Base-by-base conservation (phyloP, 1,140 invertebrate genomes). In the Tetragonula clypearis region DNA sequence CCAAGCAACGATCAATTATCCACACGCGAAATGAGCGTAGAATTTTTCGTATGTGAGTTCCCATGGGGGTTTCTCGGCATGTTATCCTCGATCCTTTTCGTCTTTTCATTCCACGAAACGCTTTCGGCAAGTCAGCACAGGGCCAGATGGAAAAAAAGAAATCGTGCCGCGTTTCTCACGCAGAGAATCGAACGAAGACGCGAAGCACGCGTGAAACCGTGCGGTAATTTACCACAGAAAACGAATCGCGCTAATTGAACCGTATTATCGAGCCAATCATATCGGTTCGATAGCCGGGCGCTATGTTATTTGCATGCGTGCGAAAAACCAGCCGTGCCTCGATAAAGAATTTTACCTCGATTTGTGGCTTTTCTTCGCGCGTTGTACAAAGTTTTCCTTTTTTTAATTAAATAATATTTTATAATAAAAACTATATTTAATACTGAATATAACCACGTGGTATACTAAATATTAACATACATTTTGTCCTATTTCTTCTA, bases 131-230 rank as follows among this genome's bases (percentile, higher is more conserved):
- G 30, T 49, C 55, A 58, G 56, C 65, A 60, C 35, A 11, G n/a
- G n/a, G 23, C n/a, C 49, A 49, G 0, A 62, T 55, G 15, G 41
- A 49, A 49, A 74, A 72, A 68, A 66, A 35, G 58, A 35, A 30
- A 71, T 68, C 68, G 77, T 26, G 23, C 41, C 53, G 23, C 77
- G 71, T 85, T 85, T 81, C 83, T 85, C 83, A 81, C 69, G 83
- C 71, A 81, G 30, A n/a, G 69, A 74, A 80, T 79, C 60, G 69
- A 73, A 15, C 21, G 9, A 23, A 60, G 68, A 80, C 69, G 35
- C 56, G 60, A 66, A 58, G 71, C 83, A 81, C 83, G 83, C 78
- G 83, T 35, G 78, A 84, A 30, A 17, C 62, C 71, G 19, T 41
- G 41, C 6, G 41, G 41, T 53, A 55, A 72, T 80, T 73, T 55